Evolutionary conservation across 2,888 invertebrate genomes (phyloP), one percentile per base, ranked within the genome.

Genomic region (Drosophila antonietae): DNA sequence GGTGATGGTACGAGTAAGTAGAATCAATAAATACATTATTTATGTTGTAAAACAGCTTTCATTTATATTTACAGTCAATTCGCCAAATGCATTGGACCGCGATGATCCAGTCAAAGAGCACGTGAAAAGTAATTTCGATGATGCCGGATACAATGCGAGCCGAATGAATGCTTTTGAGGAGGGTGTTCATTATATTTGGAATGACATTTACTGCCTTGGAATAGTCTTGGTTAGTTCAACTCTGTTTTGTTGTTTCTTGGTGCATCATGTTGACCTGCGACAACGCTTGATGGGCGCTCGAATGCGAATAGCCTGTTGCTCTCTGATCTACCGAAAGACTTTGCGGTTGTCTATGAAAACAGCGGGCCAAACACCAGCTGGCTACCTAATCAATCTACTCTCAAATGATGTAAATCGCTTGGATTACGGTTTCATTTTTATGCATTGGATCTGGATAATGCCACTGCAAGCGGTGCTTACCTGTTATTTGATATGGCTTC

Each of bases 361-460:
- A 0, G 92, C 97, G 44, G 95, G 95, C 3, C 94, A 95, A 88
- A 96, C 96, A 2, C 91, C 98, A 0, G 96, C 96, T 0, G 98
- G 98, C 0, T 97, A 98, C 92, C 95, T 99, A 61, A 96, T 98
- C 15, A 98, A 99, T 93, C 93, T 99, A 7, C 94, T 99, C 61
- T 98, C 98, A 7, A 98, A 98, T 90, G 99, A 99, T 92, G 97
- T 98, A 12, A 96, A 96, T 92, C 95, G 98, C 46, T 97, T 99
- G 90, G 98, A 99, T 92, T 95, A 96, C 92, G 96, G 96, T 5
- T 95, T 96, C 69, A 94, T 97, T 64, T 97, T 96, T 91, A 93
- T 97, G 10, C 97, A 98, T 92, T 97, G 96, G 93, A 94, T 98
- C 90, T 97, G 98, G 97, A 94, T 97, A 39, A 95, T 97, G 75